phyloP scores from a whole-genome alignment of 2,888 invertebrate species.

The Papilio demoleus region DNA sequence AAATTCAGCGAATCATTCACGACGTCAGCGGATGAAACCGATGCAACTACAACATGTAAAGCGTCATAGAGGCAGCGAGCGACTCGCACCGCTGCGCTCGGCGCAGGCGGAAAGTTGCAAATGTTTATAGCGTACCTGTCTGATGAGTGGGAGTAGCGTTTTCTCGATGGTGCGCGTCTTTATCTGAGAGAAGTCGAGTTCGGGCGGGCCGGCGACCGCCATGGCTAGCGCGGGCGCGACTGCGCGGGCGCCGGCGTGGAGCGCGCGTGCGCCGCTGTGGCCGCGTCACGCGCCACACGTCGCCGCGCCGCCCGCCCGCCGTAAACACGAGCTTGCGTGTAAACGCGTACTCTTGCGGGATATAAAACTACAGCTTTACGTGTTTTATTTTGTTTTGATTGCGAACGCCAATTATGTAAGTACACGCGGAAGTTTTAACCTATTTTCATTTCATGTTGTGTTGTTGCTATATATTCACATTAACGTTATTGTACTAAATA shows the following conservation, averaged over 20 bases:
- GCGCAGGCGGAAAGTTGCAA: constrained; percentile 49
- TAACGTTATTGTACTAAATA: constrained; percentile 32
- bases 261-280: constrained; percentile 61
- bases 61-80: constrained; percentile 45
- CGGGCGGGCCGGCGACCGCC: constrained; percentile 85
- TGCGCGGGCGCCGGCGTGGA: constrained; percentile 70
- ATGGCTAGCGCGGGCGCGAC: constrained; percentile 82
- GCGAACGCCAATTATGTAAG: constrained; percentile 57
- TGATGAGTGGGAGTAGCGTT: constrained; percentile 95
- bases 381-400: constrained; percentile 71
- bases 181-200: constrained; percentile 88
- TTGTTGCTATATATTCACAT: constrained; percentile 20
- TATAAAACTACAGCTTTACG: constrained; percentile 69
- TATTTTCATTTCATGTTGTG: constrained; percentile 41
- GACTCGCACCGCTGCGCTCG: constrained; percentile 41
- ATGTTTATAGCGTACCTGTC: constrained; percentile 88
- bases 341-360: constrained; percentile 63
- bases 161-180: constrained; percentile 97
- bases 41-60: constrained; percentile 43
- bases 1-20: constrained; percentile 57
- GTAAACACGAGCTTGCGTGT: constrained; percentile 57
- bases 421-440: constrained; percentile 46
- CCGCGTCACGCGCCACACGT: constrained; percentile 50
- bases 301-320: constrained; percentile 49
- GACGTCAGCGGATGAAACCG: constrained; percentile 65